phyloP scores from a whole-genome alignment of 2,888 invertebrate genomes.

The Terebella lapidaria region DNA sequence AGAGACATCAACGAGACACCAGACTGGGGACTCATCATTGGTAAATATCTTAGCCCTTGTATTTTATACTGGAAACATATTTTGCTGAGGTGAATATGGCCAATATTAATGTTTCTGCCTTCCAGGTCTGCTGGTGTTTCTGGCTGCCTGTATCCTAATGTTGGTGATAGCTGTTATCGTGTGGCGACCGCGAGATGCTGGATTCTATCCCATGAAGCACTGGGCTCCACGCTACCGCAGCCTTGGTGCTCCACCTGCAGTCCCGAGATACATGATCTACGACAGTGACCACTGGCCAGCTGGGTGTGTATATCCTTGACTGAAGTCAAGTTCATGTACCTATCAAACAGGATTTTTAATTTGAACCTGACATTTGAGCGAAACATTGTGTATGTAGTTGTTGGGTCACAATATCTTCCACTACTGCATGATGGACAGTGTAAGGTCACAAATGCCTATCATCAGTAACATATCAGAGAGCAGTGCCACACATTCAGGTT shows the following conservation, averaged over 20 bases:
- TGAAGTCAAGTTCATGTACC: background rate
- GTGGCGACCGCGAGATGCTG: slow-evolving; percentile 44
- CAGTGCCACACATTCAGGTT: too few relatives aligned
- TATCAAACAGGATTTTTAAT: too few relatives aligned
- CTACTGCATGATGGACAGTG: too few relatives aligned
- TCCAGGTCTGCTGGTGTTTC: slow-evolving; percentile 43
- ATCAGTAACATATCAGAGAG: too few relatives aligned
- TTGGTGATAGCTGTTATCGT: slow-evolving; percentile 45
- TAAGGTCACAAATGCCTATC: too few relatives aligned
- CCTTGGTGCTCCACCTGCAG: slow-evolving; percentile 42
- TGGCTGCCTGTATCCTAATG: slow-evolving; percentile 36
- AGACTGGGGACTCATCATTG: slow-evolving; percentile 47
- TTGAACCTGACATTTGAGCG: too few relatives aligned
- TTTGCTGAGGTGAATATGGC: background rate
- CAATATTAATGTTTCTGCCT: background rate
- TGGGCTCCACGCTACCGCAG: slow-evolving; percentile 47
- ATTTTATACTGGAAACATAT: background rate
- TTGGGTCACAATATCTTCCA: too few relatives aligned
- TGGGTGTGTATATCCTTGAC: slow-evolving; percentile 15
- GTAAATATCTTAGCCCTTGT: slow-evolving; percentile 22
- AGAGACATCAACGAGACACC: slow-evolving; percentile 38
- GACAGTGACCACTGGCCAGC: slow-evolving; percentile 39
- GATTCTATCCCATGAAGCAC: slow-evolving; percentile 48
- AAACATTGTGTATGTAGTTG: too few relatives aligned
- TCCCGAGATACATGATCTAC: slow-evolving; percentile 39